Evolutionary conservation across 1,140 invertebrate genomes (phyloP), one percentile per base, ranked within the genome.

Genomic region (Lasioglossum baleicum): DNA sequence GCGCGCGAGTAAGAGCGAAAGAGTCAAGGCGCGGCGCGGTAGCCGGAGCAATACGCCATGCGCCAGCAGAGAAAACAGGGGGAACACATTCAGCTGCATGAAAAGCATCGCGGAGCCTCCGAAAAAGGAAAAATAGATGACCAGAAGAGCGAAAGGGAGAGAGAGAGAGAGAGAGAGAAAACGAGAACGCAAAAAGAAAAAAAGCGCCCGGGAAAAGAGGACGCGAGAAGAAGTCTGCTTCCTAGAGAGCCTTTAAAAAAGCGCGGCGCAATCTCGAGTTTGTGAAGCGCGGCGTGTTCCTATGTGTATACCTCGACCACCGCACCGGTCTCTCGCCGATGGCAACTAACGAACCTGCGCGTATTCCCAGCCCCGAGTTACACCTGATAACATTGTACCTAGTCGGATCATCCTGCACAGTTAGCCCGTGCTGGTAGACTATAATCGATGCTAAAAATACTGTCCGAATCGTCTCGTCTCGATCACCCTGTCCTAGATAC

Each of bases 371-470:
- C 11, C 51, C 11, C 51, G 51, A 17, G 35, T 26, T 26, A 35
- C 35, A 5, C 13, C 13, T 4, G 4, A n/a, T n/a, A 20, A n/a
- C 53, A 17, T 15, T 2, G 15, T 10, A n/a, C 26, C 40, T 20
- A 3, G 40, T 44, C 40, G 7, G 56, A 63, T 56, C 61, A 63
- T 65, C 72, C 72, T 56, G 44, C 22, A 22, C 71, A 58, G 48
- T 51, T 77, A 77, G 56, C 35, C 22, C 20, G n/a, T n/a, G 35
- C 58, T 42, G 71, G 35, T 77, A n/a, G n/a, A n/a, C n/a, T n/a
- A 58, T 63, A 64, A 77, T 71, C 48, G 76, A 53, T 65, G 60
- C 76, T 78, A 78, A 78, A 78, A 78, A 78, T 78, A 72, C 75
- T 44, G 71, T 56, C 76, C 44, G 26, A 65, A 78, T 65, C 56